Conservation (phyloP, 2,888 invertebrate genomes). For the Melanotus villosus region DNA sequence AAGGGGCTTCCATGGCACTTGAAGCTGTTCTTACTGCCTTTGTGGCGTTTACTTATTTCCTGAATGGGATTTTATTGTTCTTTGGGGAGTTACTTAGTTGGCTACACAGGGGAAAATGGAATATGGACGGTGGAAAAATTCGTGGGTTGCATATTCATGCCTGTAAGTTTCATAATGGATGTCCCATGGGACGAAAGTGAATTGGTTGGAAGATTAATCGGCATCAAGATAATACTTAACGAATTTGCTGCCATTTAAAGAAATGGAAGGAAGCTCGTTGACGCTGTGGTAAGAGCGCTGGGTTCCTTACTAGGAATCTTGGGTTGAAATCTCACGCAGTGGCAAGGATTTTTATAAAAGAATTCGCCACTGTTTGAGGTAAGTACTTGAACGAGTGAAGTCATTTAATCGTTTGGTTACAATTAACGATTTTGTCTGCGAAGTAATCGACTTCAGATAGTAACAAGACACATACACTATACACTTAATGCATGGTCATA, state of each 20-base stretch:
- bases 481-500: too few species aligned
- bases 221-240: slow-evolving; percentile 91
- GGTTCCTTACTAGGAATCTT: too few species aligned
- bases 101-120: slow-evolving; percentile 62
- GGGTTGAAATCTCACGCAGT: too few species aligned
- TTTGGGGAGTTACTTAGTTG: slow-evolving; percentile 84
- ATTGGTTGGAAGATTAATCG: slow-evolving; percentile 86
- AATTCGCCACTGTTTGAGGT: too few species aligned
- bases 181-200: slow-evolving; percentile 82
- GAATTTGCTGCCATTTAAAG: slow-evolving; percentile 93
- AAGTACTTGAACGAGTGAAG: too few species aligned
- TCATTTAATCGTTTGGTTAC: too few species aligned
- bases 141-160: slow-evolving; percentile 91
- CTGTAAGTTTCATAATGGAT: slow-evolving; percentile 91
- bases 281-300: too few species aligned
- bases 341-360: too few species aligned
- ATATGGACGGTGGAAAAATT: slow-evolving; percentile 80
- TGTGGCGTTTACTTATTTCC: slow-evolving; percentile 87
- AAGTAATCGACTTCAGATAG: too few species aligned
- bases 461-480: too few species aligned
- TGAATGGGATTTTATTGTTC: slow-evolving; percentile 88
- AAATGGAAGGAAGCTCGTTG: slow-evolving; percentile 79
- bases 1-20: slow-evolving; percentile 88
- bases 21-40: slow-evolving; percentile 91
- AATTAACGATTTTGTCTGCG: too few species aligned